Conservation (phyloP, 2,888 invertebrate genomes). For the Dexiosoma caninum region DNA sequence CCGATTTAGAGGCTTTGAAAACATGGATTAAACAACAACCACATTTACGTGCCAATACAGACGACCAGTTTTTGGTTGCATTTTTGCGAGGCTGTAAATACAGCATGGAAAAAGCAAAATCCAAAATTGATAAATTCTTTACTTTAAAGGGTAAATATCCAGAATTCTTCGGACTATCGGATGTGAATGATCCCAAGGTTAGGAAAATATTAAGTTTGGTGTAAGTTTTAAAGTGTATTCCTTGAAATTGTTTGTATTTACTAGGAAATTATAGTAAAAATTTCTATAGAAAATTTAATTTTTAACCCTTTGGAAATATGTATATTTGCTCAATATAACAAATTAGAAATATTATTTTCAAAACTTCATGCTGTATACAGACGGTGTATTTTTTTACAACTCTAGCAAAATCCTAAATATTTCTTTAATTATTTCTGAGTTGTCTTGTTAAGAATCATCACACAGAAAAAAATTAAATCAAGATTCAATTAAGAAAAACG, state of each 20-base stretch:
- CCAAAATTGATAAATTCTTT: conserved; percentile 81
- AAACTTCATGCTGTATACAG: too few species aligned
- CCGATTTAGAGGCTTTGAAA: conserved; percentile 76
- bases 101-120: conserved; percentile 82
- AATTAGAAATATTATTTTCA: too few species aligned
- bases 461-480: too few species aligned
- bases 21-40: conserved; percentile 79
- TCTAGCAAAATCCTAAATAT: too few species aligned
- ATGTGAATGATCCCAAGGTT: conserved; percentile 70
- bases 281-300: not conserved
- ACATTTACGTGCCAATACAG: conserved; percentile 74
- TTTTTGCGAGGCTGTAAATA: conserved; percentile 84
- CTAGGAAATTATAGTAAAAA: too few species aligned
- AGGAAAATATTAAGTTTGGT: conserved; percentile 69
- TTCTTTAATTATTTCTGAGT: too few species aligned
- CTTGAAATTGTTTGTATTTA: too few species aligned
- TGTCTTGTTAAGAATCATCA: too few species aligned
- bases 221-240: conserved; percentile 63
- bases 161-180: conserved; percentile 73
- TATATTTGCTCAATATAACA: too few species aligned
- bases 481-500: too few species aligned
- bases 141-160: conserved; percentile 75
- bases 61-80: conserved; percentile 81
- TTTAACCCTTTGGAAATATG: too few species aligned
- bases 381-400: too few species aligned